These are phyloP conservation scores for Lutjanus erythropterus DNA, from an alignment of 2,113 vertebrate species.

Conservation along the genomic window DNA sequence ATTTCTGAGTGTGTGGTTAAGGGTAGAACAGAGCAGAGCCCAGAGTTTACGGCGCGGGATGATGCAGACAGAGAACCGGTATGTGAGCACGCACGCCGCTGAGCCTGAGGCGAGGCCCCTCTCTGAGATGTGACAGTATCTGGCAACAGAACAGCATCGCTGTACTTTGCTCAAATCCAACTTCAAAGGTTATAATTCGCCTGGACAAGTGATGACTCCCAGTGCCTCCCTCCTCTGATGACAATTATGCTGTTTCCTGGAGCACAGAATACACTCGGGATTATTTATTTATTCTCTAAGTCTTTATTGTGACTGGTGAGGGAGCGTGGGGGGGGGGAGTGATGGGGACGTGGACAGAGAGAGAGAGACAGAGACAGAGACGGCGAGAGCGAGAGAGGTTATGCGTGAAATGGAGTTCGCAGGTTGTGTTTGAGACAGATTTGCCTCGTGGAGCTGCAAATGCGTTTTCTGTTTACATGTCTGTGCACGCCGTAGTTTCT, in stretches of 20 bases:
- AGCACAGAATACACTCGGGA: constrained; percentile 57
- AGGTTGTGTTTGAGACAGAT: constrained; percentile 66
- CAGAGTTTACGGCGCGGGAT: constrained; percentile 14
- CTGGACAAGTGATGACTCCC: constrained; percentile 74
- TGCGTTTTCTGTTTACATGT: constrained; percentile 75
- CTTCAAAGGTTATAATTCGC: constrained; percentile 81
- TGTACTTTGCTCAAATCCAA: constrained; percentile 74
- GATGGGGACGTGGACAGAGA: constrained; percentile 25
- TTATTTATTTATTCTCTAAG: constrained; percentile 68
- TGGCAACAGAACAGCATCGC: constrained; percentile 69
- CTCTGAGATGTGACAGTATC: constrained; percentile 70
- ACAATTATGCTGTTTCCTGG: constrained; percentile 70
- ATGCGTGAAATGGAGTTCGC: constrained; percentile 74
- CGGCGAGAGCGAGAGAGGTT: constrained; percentile 58
- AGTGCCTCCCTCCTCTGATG: constrained; percentile 45
- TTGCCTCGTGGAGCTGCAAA: constrained; percentile 70
- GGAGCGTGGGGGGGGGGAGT: constrained; percentile 24
- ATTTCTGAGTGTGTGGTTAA: too few relatives aligned
- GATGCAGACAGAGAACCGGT: constrained; percentile 36
- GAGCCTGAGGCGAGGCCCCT: constrained; percentile 43
- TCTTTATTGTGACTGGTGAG: constrained; percentile 59
- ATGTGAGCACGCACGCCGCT: constrained; percentile 16
- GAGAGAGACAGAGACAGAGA: constrained; percentile 23
- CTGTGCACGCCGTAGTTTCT: constrained; percentile 51
- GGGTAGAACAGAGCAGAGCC: constrained; percentile 44